Evolutionary conservation across 2,113 vertebrate species (phyloP), one percentile per base, ranked within the genome.

Genomic region (Periophthalmodon schlosseri): DNA sequence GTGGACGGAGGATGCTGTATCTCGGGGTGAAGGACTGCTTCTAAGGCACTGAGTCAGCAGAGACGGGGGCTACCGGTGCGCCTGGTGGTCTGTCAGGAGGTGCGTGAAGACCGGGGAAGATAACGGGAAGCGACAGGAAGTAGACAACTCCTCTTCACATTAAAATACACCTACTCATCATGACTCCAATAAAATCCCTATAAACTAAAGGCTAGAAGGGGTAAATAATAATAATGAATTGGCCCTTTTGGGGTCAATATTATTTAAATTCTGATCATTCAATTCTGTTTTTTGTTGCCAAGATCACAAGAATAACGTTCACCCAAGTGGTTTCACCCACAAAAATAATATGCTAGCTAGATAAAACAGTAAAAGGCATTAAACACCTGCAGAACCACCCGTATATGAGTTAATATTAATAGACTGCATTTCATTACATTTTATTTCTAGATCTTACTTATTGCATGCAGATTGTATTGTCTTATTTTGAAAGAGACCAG

Each of bases 1-100:
- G 78, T 75, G 61, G 72, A 75, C 88, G 82, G 89, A 81, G 84
- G 89, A 80, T 88, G 86, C 89, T 87, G 86, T 82, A 72, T 85
- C 84, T 79, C 87, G 82, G 78, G 84, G 73, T 77, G 88, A 78
- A 84, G 76, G 86, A 88, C 91, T 89, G 89, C 81, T 91, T 82
- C 76, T 92, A 94, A 95, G 94, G 94, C 93, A 94, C 94, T 94
- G 94, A 95, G 93, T 95, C 94, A 95, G 94, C 93, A 94, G 82
- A 90, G 89, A 86, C 70, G 20, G 76, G 78, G 76, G 77, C 74
- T 88, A 82, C 89, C 75, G 85, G 86, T 87, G 85, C 84, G 87
- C 83, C 75, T 89, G 84, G 79, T 90, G 89, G 84, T 87, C 84
- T 85, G 82, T 79, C 7, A 60, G 60, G 70, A 85, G 78, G 74